Evolutionary conservation across 2,888 invertebrate species (phyloP).

Genomic region (Peribatodes rhomboidaria): DNA sequence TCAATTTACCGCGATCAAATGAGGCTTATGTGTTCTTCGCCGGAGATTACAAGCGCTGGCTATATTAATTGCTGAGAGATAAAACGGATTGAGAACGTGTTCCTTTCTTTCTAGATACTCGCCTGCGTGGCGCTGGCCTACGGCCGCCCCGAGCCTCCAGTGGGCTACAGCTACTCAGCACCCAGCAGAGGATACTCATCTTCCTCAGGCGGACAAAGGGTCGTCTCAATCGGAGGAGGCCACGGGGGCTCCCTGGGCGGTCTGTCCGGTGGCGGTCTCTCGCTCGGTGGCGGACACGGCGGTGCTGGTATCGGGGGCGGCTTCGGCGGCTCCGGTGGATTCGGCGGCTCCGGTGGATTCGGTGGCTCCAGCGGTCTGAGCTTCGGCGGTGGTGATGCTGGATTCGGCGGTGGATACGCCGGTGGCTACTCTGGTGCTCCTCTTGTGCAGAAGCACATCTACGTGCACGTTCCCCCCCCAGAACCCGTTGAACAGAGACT

Average conservation of each 20-base stretch:
- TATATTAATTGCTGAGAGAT: constrained; percentile 22
- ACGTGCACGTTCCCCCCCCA: constrained; percentile 96
- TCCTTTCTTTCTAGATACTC: constrained; percentile 73
- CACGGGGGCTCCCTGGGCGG: constrained; percentile 46
- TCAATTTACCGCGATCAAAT: constrained; percentile 28
- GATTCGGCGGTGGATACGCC: constrained; percentile 75
- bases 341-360: constrained; percentile 53
- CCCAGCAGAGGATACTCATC: constrained; percentile 65
- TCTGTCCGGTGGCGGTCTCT: constrained; percentile 61
- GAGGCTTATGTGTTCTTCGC: constrained; percentile 30
- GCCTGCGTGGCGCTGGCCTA: constrained; percentile 81
- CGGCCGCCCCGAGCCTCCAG: constrained; percentile 83
- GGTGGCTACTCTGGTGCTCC: constrained; percentile 85
- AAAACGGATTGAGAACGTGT: constrained; percentile 22
- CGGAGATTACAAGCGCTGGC: constrained; percentile 2
- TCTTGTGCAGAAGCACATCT: constrained; percentile 94
- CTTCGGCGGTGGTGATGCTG: constrained; percentile 71
- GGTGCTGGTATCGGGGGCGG: constrained; percentile 59
- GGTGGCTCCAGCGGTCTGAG: constrained; percentile 61
- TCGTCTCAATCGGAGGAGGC: constrained; percentile 61
- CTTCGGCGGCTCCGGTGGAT: constrained; percentile 52
- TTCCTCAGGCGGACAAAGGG: constrained; percentile 64
- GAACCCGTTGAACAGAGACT: constrained; percentile 92
- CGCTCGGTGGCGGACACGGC: constrained; percentile 65
- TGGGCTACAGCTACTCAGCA: constrained; percentile 81